Percentiles rank a stretch among this genome's conserved stretches.
phyloP scores from a whole-genome alignment of 2,888 invertebrate species.

The Boloria euphrosyne region DNA sequence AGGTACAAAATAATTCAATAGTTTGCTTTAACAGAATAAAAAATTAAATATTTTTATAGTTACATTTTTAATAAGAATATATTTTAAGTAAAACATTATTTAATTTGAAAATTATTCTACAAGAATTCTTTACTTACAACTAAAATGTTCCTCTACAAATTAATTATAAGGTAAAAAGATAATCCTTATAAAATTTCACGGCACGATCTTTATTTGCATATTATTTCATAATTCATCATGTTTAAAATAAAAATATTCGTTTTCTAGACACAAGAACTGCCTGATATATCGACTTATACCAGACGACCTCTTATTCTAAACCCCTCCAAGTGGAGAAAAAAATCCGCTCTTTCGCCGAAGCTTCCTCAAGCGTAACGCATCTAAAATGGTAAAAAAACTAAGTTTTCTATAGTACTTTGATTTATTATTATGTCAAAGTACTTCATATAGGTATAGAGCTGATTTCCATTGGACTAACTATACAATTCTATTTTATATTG shows the following conservation, averaged over 20 bases:
- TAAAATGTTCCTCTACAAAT: too few species aligned
- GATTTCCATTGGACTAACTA: background rate
- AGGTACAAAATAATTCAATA: too few species aligned
- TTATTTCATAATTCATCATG: background rate
- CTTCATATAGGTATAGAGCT: background rate
- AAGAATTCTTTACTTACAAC: too few species aligned
- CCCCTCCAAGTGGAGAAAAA: conserved; percentile 53
- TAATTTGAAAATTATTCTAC: too few species aligned
- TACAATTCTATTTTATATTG: background rate
- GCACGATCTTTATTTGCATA: background rate
- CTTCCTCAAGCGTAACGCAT: conserved; percentile 50
- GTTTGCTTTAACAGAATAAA: too few species aligned
- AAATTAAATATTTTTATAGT: too few species aligned
- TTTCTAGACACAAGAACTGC: conserved; percentile 30
- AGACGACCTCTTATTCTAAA: conserved; percentile 50
- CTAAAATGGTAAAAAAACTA: conserved; percentile 51
- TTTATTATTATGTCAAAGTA: background rate
- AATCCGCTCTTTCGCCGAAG: conserved; percentile 49
- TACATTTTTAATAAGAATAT: too few species aligned
- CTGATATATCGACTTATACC: conserved; percentile 49
- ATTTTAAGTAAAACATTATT: too few species aligned
- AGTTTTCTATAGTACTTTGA: background rate
- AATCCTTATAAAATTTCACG: background rate
- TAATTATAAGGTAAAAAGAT: too few species aligned
- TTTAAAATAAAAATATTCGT: conserved; percentile 27